A percentile compares a stretch with the other conserved stretches of the same genome.
These are phyloP conservation scores for Emys orbicularis DNA, from an alignment of 2,797 vertebrate species.

Conservation along the genomic window DNA sequence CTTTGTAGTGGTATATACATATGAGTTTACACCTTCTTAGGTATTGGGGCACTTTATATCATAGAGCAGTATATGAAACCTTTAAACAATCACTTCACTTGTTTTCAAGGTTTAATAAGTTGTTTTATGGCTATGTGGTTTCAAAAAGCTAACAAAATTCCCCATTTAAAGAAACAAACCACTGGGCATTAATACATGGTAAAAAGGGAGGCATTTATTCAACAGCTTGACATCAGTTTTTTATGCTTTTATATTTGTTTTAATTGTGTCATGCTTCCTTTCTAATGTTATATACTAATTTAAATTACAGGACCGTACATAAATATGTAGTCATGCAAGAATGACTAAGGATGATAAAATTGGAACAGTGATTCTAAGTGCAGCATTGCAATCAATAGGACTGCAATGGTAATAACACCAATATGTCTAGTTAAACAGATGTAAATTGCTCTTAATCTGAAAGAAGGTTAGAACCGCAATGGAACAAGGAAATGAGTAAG, in stretches of 20 bases:
- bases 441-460: constrained; percentile 74
- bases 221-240: constrained; percentile 53
- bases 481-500: constrained; percentile 52
- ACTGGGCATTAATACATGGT: constrained; percentile 22
- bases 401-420: constrained; percentile 74
- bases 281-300: constrained; percentile 69
- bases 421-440: constrained; percentile 77
- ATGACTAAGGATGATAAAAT: constrained; percentile 78
- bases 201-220: constrained; percentile 32
- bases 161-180: constrained; percentile 28
- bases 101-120: constrained; percentile 55
- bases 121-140: constrained; percentile 40
- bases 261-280: constrained; percentile 71
- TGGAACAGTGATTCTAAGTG: constrained; percentile 75
- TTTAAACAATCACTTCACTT: constrained; percentile 28
- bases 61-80: constrained; percentile 23
- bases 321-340: constrained; percentile 75
- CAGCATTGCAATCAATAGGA: constrained; percentile 73
- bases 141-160: constrained; percentile 21
- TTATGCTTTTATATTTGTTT: constrained; percentile 61
- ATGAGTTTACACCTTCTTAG: background rate
- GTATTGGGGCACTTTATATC: background rate
- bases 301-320: constrained; percentile 73
- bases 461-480: constrained; percentile 66
- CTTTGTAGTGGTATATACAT: background rate